Evolutionary conservation across 2,797 vertebrate species (phyloP), one percentile per base, ranked within the genome.

Genomic region (Clarias laeviceps): DNA sequence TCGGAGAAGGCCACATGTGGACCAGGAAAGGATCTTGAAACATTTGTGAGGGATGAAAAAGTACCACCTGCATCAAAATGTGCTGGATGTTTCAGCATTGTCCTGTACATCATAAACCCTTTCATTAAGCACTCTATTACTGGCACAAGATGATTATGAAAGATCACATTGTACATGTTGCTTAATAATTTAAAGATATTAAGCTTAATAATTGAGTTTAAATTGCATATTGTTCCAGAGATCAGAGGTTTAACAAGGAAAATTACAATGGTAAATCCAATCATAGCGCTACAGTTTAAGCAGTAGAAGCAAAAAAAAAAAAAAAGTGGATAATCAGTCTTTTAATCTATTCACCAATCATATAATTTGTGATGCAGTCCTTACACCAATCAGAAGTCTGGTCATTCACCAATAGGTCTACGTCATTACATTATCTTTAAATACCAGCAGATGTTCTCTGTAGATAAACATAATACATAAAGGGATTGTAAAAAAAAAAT

Each of bases 1-100:
- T 76, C 29, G 11, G 24, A 86, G n/a, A 76, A 72, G 57, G 57
- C 29, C 50, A 57, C 78, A 32, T 65, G 29, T 50, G 45, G 70
- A 72, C 22, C 40, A 65, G 59, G 20, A n/a, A n/a, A 34, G 32
- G 56, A 24, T 77, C 2, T 61, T 37, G 56, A 76, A 76, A 57
- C 73, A 54, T 56, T 56, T 32, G 50, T 56, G 56, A 78, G 22
- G 5, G 32, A 37, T 78, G 22, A 37, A 37, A 77, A 34, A 56
- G 11, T 37, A 62, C 20, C 50, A 76, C 73, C 15, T 32, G n/a
- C 50, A 7, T 32, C 50, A 20, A 76, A 76, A 20, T 27, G 1
- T 57, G 8, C 20, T 11, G 27, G 45, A 56, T 2, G 50, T 32
- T 76, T 56, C 17, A 56, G 9, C 50, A 45, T 56, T 27, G 45